Evolutionary conservation across 2,113 vertebrate species (phyloP).

Genomic region (Tragelaphus scriptus): DNA sequence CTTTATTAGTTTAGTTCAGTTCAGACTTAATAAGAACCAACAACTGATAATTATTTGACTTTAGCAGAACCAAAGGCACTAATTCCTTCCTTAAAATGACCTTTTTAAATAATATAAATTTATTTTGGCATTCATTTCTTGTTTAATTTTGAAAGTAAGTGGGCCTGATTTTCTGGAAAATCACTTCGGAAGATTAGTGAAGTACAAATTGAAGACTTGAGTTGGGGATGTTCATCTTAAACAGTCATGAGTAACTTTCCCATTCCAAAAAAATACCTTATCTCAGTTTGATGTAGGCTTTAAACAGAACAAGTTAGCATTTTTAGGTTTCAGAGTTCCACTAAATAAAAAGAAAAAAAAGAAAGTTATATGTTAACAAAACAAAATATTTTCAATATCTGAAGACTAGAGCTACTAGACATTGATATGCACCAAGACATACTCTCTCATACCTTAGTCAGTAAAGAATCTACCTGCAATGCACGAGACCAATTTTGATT

Average conservation of each 20-base stretch:
- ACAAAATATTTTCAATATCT: background rate
- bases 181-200: background rate
- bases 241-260: background rate
- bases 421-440: background rate
- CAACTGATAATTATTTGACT: background rate
- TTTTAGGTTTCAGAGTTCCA: background rate
- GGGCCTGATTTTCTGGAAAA: background rate
- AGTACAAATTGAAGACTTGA: background rate
- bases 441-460: background rate
- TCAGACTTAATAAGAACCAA: background rate
- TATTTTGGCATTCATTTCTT: background rate
- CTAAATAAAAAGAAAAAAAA: background rate
- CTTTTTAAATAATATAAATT: constrained; percentile 20
- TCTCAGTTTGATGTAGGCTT: background rate
- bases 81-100: background rate
- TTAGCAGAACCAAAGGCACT: background rate
- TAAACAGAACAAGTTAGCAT: background rate
- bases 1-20: background rate
- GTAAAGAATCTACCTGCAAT: background rate
- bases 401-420: background rate
- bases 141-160: constrained; percentile 30
- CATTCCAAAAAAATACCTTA: background rate
- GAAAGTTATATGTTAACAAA: background rate
- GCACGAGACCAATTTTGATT: background rate
- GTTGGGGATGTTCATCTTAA: background rate